phyloP scores from a whole-genome alignment of 2,113 vertebrate species.

The Microtus montanus region DNA sequence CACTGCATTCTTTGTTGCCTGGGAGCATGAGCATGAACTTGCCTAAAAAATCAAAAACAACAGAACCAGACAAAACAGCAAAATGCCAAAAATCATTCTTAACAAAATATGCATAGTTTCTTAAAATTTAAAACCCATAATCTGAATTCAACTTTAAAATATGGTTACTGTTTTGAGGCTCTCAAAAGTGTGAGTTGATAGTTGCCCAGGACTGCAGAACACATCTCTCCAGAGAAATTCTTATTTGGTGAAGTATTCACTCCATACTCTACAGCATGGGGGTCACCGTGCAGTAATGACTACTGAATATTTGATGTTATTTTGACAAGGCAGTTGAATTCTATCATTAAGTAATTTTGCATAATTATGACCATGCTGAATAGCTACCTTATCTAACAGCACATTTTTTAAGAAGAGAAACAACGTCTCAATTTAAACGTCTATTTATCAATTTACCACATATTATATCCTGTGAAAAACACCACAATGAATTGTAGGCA shows the following conservation, averaged over 20 bases:
- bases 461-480: background rate
- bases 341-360: background rate
- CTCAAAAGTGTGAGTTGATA: too few species aligned
- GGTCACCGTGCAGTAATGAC: background rate
- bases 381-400: too few species aligned
- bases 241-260: too few species aligned
- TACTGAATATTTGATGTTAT: background rate
- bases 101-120: background rate
- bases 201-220: background rate
- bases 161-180: background rate
- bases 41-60: background rate
- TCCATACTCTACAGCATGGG: background rate
- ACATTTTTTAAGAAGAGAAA: background rate
- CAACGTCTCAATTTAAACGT: background rate
- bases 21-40: background rate
- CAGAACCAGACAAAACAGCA: background rate
- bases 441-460: background rate
- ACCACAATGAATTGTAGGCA: background rate
- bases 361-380: background rate
- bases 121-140: background rate
- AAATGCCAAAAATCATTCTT: background rate
- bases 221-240: background rate
- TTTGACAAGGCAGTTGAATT: background rate
- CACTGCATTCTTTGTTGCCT: too few species aligned
- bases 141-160: background rate